Percentiles rank a stretch among this genome's conserved stretches.
phyloP scores from a whole-genome alignment of 2,113 vertebrate species.

The Galemys pyrenaicus region DNA sequence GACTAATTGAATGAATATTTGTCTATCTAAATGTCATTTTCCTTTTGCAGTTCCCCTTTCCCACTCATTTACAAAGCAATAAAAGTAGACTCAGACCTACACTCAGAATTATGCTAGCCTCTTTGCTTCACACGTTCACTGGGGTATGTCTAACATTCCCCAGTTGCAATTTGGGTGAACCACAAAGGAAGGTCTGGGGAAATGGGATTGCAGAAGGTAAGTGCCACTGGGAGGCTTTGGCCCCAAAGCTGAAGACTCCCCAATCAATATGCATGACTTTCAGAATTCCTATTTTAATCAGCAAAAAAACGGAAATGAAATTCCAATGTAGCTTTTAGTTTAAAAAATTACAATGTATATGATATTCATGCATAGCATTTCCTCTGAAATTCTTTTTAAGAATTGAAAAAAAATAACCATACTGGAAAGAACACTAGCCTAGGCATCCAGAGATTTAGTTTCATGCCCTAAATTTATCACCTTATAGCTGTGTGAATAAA shows the following conservation, averaged over 20 bases:
- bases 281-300: constrained; percentile 80
- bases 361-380: constrained; percentile 81
- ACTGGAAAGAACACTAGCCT: constrained; percentile 77
- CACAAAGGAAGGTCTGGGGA: constrained; percentile 39
- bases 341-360: constrained; percentile 76
- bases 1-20: neutral
- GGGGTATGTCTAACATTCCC: neutral
- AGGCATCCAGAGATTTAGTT: constrained; percentile 72
- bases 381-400: constrained; percentile 82
- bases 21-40: neutral
- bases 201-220: constrained; percentile 51
- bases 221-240: constrained; percentile 72
- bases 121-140: neutral
- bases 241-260: constrained; percentile 68
- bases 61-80: neutral
- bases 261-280: constrained; percentile 80
- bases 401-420: constrained; percentile 80
- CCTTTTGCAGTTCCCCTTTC: neutral
- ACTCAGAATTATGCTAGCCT: neutral
- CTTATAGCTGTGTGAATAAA: constrained; percentile 61
- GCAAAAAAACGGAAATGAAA: constrained; percentile 78
- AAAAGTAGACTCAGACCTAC: neutral
- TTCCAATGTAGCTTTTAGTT: constrained; percentile 78
- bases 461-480: constrained; percentile 77
- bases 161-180: neutral